Evolutionary conservation across 2,888 invertebrate genomes (phyloP), one percentile per base, ranked within the genome.

Genomic region (Alsophila aescularia): DNA sequence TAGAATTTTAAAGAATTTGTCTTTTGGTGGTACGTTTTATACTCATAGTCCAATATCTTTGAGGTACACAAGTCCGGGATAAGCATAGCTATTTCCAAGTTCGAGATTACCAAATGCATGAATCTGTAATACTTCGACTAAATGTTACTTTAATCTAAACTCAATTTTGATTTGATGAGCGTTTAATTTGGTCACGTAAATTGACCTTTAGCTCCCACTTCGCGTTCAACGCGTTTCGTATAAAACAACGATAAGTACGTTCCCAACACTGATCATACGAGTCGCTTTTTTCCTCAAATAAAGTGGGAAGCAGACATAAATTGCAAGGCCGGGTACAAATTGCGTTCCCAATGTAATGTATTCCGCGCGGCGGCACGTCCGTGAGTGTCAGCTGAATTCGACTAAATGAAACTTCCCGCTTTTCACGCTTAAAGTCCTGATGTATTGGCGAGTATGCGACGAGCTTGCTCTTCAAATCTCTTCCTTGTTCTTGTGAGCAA

Each of bases 251-350:
- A 47, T 24, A 42, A 42, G 40, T 36, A 29, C 7, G 35, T 13
- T 35, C 34, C 24, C 21, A 47, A 45, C 13, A 13, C 68, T 74
- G 78, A 73, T 71, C 67, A 70, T 16, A 36, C 55, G 35, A 18
- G 34, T 35, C 74, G 70, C 66, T 77, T 82, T 82, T 81, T 77
- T 73, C 77, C 77, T 79, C 77, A 77, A 79, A 81, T 84, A 82
- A 84, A 85, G 77, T 77, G 75, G 81, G 79, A 75, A 79, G 77
- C 78, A 77, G 74, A 81, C 84, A 85, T 87, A 87, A 86, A 87
- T 87, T 87, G 82, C 79, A 75, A 81, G 84, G 81, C 75, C 68
- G 79, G 81, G 79, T 60, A 85, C 86, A 85, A 88, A 87, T 88
- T 87, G 81, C 83, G 83, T 81, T 80, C 78, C 80, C 62, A 66